These are phyloP conservation scores for Gibbula magus DNA, from an alignment of 2,888 invertebrate species.

Conservation along the genomic window DNA sequence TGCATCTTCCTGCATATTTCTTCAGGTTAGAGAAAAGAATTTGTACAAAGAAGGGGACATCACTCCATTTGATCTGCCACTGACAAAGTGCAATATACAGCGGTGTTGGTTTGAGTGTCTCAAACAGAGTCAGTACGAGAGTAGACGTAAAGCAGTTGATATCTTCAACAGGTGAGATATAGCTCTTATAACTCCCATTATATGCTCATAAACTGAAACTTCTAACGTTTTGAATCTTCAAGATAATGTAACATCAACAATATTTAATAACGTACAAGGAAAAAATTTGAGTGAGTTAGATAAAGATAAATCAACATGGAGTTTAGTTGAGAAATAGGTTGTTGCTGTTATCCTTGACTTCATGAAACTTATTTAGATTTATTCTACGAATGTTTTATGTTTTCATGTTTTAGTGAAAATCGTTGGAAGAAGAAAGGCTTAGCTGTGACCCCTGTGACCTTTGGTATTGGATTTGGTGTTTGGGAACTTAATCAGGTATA, in stretches of 20 bases:
- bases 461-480: constrained; percentile 48
- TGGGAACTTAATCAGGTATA: constrained; percentile 76
- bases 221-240: no score
- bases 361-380: background rate
- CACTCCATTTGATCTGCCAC: constrained; percentile 86
- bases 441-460: constrained; percentile 54
- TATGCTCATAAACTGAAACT: no score
- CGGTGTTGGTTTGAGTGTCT: constrained; percentile 73
- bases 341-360: background rate
- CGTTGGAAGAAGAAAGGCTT: constrained; percentile 85
- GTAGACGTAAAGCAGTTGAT: constrained; percentile 59
- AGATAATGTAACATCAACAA: no score
- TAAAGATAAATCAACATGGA: background rate
- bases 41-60: constrained; percentile 86
- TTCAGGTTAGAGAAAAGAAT: constrained; percentile 81
- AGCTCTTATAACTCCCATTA: background rate
- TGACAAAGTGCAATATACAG: constrained; percentile 81
- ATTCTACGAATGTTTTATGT: background rate
- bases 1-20: background rate
- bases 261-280: no score
- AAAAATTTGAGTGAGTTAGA: background rate
- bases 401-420: constrained; percentile 79
- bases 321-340: background rate
- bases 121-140: constrained; percentile 61
- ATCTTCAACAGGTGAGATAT: constrained; percentile 70